Evolutionary conservation across 2,797 vertebrate genomes (phyloP), one percentile per base, ranked within the genome.

Genomic region (Falco cherrug): DNA sequence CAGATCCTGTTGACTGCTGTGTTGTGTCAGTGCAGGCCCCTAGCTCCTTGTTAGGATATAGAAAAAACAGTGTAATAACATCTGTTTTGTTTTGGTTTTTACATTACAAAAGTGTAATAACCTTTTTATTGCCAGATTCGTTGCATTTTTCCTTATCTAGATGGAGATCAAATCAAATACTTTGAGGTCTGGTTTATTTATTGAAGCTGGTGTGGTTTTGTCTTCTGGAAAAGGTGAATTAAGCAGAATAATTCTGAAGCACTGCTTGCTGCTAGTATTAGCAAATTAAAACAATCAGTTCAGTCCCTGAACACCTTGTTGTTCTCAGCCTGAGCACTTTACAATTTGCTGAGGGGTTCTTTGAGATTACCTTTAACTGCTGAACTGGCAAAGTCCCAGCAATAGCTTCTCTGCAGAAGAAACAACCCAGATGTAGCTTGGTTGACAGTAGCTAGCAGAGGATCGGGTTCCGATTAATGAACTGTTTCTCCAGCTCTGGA

Each of bases 281-380:
- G 1, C 63, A 94, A 95, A 94, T 90, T 89, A 88, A 95, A 96
- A 71, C 84, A 84, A 84, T 87, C 92, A 84, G 39, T 89, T 96
- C 59, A 77, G 92, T 91, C 84, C 77, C 95, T 60, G 47, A 91
- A 67, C 67, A 53, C 84, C 59, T 43, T 64, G 86, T 93, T 96
- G 82, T 69, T 68, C 83, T 84, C 45, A 41, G 92, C 37, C 51
- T 41, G n/a, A 93, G 48, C 73, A 85, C 83, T 78, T 94, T 81
- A 50, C 85, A 75, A 22, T 95, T 97, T 95, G 84, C 89, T 53
- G 47, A 93, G 94, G 82, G 92, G 94, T 90, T 97, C 90, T 92
- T 79, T 71, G 59, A 90, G 80, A 95, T 95, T 92, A 81, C 89
- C n/a, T 94, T 95, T 88, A 95, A 80, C 94, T 81, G 64, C 94